Evolutionary conservation across 2,888 invertebrate genomes (phyloP).

Genomic region (Epicampocera succincta): DNA sequence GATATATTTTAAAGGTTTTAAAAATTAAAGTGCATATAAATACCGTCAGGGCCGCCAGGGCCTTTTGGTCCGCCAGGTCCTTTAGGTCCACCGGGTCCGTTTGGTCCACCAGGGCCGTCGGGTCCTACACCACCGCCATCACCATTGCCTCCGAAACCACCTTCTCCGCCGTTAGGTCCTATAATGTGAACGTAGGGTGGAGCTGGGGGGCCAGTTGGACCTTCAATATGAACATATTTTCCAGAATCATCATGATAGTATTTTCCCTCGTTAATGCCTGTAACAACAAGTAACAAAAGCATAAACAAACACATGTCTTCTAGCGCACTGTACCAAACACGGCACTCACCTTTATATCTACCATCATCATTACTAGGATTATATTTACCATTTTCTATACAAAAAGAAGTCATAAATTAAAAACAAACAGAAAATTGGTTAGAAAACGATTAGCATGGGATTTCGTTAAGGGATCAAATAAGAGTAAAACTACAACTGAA

Average conservation of each 20-base stretch:
- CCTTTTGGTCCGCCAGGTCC: conserved; percentile 76
- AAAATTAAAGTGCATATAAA: too few relatives aligned
- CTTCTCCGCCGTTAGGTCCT: conserved; percentile 78
- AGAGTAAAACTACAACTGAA: conserved; percentile 10
- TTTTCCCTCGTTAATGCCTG: conserved; percentile 76
- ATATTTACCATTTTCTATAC: conserved; percentile 77
- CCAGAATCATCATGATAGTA: conserved; percentile 80
- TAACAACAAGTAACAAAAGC: not conserved
- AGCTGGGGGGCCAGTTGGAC: conserved; percentile 81
- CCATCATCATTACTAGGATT: conserved; percentile 67
- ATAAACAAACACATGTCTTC: not conserved
- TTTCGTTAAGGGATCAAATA: not conserved
- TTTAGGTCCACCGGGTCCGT: conserved; percentile 76
- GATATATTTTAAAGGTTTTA: too few relatives aligned
- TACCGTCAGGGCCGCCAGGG: conserved; percentile 71
- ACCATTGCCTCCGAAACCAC: conserved; percentile 76
- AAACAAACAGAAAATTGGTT: conserved; percentile 57
- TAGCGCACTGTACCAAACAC: too few relatives aligned
- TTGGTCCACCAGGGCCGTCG: conserved; percentile 78
- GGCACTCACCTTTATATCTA: conserved; percentile 75
- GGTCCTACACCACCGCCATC: conserved; percentile 77
- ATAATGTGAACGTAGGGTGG: conserved; percentile 78
- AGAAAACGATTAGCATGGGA: not conserved
- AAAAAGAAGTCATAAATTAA: conserved; percentile 68
- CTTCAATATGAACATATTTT: conserved; percentile 80